phyloP scores from a whole-genome alignment of 2,888 invertebrate species.

The Shargacucullia verbasci region DNA sequence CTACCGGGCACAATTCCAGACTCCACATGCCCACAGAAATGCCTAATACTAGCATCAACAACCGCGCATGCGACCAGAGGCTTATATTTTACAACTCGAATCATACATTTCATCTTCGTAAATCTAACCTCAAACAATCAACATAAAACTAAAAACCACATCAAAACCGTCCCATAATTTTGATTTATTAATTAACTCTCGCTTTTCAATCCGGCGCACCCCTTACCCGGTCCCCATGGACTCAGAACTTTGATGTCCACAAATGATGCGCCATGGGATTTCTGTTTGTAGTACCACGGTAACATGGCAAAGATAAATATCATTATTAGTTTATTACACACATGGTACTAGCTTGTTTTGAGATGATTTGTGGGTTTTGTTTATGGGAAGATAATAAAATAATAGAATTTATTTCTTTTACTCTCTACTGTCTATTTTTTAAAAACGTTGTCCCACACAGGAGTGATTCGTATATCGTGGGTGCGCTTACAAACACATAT shows the following conservation, averaged over 20 bases:
- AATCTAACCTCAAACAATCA: too few relatives aligned
- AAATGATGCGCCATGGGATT: conserved; percentile 67
- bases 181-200: conserved; percentile 58
- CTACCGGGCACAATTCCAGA: too few relatives aligned
- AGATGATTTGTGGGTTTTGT: conserved; percentile 47
- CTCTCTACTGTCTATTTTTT: too few relatives aligned
- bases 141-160: not conserved
- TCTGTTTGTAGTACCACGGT: conserved; percentile 52
- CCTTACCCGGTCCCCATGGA: conserved; percentile 48
- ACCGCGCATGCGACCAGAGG: too few relatives aligned
- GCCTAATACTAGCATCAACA: too few relatives aligned
- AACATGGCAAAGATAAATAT: conserved; percentile 69
- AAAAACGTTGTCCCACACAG: too few relatives aligned
- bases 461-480: too few relatives aligned
- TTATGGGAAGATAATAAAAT: not conserved
- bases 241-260: conserved; percentile 73
- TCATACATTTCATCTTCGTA: too few relatives aligned
- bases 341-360: conserved; percentile 49
- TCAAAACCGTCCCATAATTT: conserved; percentile 17
- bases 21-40: too few relatives aligned
- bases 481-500: too few relatives aligned
- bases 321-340: conserved; percentile 83
- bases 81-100: too few relatives aligned
- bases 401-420: too few relatives aligned
- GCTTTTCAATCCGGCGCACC: conserved; percentile 40